A percentile compares a stretch with the other conserved stretches of the same genome.
phyloP scores from a whole-genome alignment of 2,797 vertebrate genomes.

The Miichthys miiuy region DNA sequence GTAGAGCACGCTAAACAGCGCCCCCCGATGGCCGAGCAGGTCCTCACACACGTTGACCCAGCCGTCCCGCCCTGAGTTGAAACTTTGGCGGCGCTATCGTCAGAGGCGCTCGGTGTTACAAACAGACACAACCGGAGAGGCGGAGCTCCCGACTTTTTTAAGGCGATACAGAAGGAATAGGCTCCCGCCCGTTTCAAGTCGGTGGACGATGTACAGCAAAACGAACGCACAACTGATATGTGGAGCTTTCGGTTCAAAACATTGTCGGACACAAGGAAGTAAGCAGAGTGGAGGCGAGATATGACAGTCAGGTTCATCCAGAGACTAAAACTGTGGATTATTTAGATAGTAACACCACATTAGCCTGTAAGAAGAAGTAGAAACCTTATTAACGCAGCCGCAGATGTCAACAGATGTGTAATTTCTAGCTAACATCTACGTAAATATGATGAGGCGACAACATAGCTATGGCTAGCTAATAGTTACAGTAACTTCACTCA shows the following conservation, averaged over 20 bases:
- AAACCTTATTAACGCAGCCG: neutral
- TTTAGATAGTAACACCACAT: neutral
- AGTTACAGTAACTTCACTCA: neutral
- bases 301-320: too few species aligned
- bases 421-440: neutral
- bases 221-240: constrained; percentile 26
- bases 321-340: neutral
- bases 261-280: constrained; percentile 41
- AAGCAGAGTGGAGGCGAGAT: neutral
- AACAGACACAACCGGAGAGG: neutral
- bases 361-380: neutral
- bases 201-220: neutral
- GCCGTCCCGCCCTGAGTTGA: constrained; percentile 74
- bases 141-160: neutral
- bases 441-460: neutral
- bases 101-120: neutral
- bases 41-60: constrained; percentile 21
- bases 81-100: constrained; percentile 74
- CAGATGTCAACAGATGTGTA: neutral
- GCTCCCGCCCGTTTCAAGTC: neutral
- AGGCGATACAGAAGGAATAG: rapidly evolving
- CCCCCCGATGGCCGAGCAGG: neutral
- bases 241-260: constrained; percentile 53
- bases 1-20: constrained; percentile 22
- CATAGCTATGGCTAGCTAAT: neutral